Evolutionary conservation across 2,797 vertebrate species (phyloP), one percentile per base, ranked within the genome.

Genomic region (Diplodus sargus): DNA sequence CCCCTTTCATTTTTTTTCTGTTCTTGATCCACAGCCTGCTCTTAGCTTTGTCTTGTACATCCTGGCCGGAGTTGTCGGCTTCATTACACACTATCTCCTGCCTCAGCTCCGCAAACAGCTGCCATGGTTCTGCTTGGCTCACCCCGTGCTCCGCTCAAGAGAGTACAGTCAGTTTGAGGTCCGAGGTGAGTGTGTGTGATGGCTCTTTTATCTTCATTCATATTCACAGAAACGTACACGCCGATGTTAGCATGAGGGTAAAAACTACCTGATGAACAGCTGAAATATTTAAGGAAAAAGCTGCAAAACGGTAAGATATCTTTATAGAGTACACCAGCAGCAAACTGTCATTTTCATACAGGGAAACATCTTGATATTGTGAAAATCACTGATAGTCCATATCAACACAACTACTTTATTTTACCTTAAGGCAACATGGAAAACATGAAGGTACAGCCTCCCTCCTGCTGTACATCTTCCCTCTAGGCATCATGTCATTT

Each of bases 91-190:
- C 86, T 98, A 98, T 93, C 94, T 98, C 72, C 92, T 98, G 91
- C 97, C 97, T 20, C 97, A 98, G 85, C 96, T 98, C 42, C 96
- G 97, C 76, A 98, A 97, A 74, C 97, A 98, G 91, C 95, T 97
- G 76, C 97, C 97, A 1, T 98, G 97, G 97, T 97, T 97, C 93
- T 97, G 97, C 89, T 92, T 98, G 87, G 96, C 97, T 3, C 97
- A 97, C 86, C 97, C 97, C 0, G 95, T 97, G 81, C 95, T 98
- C 66, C 97, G 97, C 80, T 96, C 97, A 0, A 94, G 93, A 69
- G 97, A 98, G 91, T 98, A 98, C 90, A 97, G 96, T 91, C 97
- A 97, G 95, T 98, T 97, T 0, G 97, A 98, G 91, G 97, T 98
- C 79, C 95, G 97, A 64, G 96, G 97, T 97, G 87, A 96, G 96